Conservation (phyloP, 2,113 vertebrate species). For the Pteropus alecto region DNA sequence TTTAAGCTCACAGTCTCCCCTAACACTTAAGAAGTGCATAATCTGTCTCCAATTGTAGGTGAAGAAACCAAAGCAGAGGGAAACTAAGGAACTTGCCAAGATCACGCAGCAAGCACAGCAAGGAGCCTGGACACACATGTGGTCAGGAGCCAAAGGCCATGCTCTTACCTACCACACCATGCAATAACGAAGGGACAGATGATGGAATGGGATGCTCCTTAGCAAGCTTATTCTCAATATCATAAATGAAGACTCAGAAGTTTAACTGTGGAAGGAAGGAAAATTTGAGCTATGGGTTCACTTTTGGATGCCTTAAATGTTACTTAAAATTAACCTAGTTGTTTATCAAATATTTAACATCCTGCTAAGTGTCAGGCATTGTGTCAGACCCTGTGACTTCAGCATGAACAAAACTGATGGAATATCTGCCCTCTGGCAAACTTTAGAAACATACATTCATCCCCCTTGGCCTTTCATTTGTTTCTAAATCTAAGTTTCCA, state of each 20-base stretch:
- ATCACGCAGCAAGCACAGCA: background rate
- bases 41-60: background rate
- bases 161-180: background rate
- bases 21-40: background rate
- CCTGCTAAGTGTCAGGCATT: background rate
- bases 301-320: background rate
- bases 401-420: background rate
- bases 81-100: background rate
- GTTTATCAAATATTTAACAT: conserved; percentile 3
- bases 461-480: background rate
- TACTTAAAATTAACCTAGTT: background rate
- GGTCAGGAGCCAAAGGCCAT: background rate
- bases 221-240: background rate
- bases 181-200: background rate
- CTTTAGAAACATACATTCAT: background rate
- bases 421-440: background rate
- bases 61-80: background rate
- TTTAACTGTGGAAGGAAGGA: background rate
- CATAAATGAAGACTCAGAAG: background rate
- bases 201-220: background rate
- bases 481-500: conserved; percentile 1
- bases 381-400: background rate
- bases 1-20: background rate
- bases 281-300: background rate
- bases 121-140: too few relatives aligned